A percentile compares a stretch with the other conserved stretches of the same genome.
These are phyloP conservation scores for Mormyrus iriodes DNA, from an alignment of 2,113 vertebrate species.

Conservation along the genomic window DNA sequence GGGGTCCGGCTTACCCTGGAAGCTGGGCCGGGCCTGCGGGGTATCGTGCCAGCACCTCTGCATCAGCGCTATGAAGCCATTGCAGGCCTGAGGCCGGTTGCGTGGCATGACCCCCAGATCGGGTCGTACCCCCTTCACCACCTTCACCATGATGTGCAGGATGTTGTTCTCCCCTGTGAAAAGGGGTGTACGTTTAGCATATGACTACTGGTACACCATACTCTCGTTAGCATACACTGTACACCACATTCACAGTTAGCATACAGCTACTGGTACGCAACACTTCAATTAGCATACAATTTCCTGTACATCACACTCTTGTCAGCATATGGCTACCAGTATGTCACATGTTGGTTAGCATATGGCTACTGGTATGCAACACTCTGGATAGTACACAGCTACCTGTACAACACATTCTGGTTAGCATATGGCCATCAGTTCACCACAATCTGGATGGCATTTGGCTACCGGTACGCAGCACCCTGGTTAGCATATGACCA, in stretches of 20 bases:
- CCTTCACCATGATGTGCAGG: conserved; percentile 96
- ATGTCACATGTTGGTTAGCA: not conserved
- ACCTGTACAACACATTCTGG: not conserved
- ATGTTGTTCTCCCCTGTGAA: conserved; percentile 90
- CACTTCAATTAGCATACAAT: not conserved
- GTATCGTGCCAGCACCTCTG: conserved; percentile 82
- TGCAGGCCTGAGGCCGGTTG: conserved; percentile 72
- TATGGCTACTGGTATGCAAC: not conserved
- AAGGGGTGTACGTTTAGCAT: not conserved
- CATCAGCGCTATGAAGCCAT: conserved; percentile 81
- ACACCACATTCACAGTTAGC: not conserved
- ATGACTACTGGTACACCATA: not conserved
- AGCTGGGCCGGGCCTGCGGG: conserved; percentile 76
- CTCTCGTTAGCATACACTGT: not conserved
- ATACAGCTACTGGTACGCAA: not conserved
- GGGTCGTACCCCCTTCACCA: conserved; percentile 87
- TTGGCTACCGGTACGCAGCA: not conserved
- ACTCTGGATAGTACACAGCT: not conserved
- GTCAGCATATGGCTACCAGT: no score
- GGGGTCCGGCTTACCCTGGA: conserved; percentile 71
- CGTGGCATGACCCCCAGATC: conserved; percentile 77
- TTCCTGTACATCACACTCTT: not conserved
- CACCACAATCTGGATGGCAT: no score
- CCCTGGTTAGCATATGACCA: not conserved
- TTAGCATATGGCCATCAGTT: not conserved